A percentile compares a stretch with the other conserved stretches of the same genome.
Conservation (phyloP, 2,888 invertebrate genomes). For the Abrostola triplasia region DNA sequence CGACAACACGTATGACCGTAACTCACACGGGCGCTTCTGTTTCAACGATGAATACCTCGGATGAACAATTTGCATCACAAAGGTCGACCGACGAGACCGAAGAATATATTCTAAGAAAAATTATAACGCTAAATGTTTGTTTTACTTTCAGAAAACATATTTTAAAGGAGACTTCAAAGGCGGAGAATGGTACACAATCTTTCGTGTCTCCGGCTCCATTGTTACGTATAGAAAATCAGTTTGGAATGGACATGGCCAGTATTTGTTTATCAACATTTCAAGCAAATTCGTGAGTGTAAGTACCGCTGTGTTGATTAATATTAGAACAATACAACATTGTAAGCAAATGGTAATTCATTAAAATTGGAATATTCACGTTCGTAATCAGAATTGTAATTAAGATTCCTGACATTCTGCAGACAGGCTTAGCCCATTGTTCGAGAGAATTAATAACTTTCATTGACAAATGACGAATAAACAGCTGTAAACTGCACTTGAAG, state of each 20-base stretch:
- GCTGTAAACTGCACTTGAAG: background rate
- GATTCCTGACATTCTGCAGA: constrained; percentile 15
- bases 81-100: constrained; percentile 9
- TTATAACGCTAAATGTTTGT: constrained; percentile 37
- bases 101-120: constrained; percentile 31
- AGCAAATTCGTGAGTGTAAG: constrained; percentile 11
- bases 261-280: background rate
- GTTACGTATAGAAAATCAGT: constrained; percentile 11
- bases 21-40: constrained; percentile 36
- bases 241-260: background rate
- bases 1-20: constrained; percentile 19
- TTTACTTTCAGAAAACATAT: constrained; percentile 39
- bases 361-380: constrained; percentile 14
- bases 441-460: constrained; percentile 32
- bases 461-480: constrained; percentile 10
- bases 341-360: constrained; percentile 25
- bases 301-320: constrained; percentile 13
- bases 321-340: constrained; percentile 30
- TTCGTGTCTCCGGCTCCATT: background rate
- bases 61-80: constrained; percentile 49
- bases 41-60: constrained; percentile 36
- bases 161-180: constrained; percentile 23
- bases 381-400: constrained; percentile 37
- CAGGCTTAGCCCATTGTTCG: constrained; percentile 36
- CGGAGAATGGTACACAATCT: background rate